Evolutionary conservation across 1,140 invertebrate species (phyloP).

Genomic region (Tenebrio molitor): DNA sequence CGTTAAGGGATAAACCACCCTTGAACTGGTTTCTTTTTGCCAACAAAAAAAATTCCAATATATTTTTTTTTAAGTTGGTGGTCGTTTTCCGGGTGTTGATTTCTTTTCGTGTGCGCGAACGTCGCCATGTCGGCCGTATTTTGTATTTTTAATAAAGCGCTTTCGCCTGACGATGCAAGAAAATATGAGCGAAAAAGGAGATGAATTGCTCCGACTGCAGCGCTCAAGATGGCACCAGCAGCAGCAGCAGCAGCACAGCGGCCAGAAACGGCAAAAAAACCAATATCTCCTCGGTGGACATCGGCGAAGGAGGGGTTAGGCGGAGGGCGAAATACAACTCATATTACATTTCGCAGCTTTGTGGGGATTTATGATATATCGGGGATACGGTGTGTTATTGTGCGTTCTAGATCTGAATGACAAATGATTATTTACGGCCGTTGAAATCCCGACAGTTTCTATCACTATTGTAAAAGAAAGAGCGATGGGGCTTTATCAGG

Average conservation of each 20-base stretch:
- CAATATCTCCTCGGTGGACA: constrained; percentile 60
- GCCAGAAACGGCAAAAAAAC: constrained; percentile 55
- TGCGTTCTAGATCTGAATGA: constrained; percentile 59
- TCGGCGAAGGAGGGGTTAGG: constrained; percentile 50
- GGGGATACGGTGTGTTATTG: constrained; percentile 58
- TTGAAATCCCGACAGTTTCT: constrained; percentile 53
- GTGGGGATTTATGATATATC: constrained; percentile 59
- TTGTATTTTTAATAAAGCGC: constrained; percentile 29
- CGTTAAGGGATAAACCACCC: no score
- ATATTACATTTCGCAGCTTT: constrained; percentile 63
- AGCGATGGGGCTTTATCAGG: constrained; percentile 43
- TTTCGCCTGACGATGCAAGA: constrained; percentile 52
- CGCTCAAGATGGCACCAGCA: constrained; percentile 60
- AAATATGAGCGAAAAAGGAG: constrained; percentile 60
- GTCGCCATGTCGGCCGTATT: no score
- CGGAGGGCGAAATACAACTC: constrained; percentile 61
- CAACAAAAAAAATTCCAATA: no score
- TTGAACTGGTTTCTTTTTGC: no score
- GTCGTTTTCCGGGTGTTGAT: no score
- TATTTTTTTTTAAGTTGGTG: no score
- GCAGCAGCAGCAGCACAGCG: constrained; percentile 56
- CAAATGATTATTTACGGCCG: constrained; percentile 60
- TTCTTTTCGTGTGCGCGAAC: no score
- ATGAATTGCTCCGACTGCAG: constrained; percentile 58
- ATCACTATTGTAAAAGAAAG: constrained; percentile 51